phyloP scores from a whole-genome alignment of 2,888 invertebrate species.

The Cheilosia variabilis region DNA sequence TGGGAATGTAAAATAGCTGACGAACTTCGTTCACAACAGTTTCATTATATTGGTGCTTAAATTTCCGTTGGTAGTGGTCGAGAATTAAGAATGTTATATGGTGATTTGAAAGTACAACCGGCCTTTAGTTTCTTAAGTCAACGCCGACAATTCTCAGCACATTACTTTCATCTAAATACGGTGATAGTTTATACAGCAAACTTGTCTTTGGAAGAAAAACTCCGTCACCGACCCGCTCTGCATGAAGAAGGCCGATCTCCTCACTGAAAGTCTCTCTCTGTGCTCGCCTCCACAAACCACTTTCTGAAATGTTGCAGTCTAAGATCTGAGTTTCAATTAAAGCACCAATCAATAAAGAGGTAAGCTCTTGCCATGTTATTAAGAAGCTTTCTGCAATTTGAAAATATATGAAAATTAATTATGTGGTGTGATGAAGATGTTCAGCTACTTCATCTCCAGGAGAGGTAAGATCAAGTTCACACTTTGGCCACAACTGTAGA shows the following conservation, averaged over 20 bases:
- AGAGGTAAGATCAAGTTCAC: too few relatives aligned
- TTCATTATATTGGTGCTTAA: neutral
- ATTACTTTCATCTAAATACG: conserved; percentile 30
- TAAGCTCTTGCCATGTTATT: conserved; percentile 30
- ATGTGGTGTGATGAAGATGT: too few relatives aligned
- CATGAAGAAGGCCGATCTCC: conserved; percentile 18
- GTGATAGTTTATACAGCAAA: conserved; percentile 32
- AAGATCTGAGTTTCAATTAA: conserved; percentile 31
- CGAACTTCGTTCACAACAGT: too few relatives aligned
- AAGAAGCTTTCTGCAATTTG: conserved; percentile 22
- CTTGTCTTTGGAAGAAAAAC: conserved; percentile 35
- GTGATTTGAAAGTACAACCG: too few relatives aligned
- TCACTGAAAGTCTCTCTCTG: conserved; percentile 16
- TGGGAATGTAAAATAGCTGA: too few relatives aligned
- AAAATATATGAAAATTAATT: neutral
- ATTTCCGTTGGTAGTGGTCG: too few relatives aligned
- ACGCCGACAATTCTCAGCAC: neutral
- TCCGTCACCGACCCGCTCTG: conserved; percentile 11
- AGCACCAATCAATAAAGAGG: conserved; percentile 33
- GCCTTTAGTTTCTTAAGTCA: too few relatives aligned
- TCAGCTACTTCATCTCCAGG: too few relatives aligned
- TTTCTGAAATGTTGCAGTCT: conserved; percentile 26
- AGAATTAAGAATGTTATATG: too few relatives aligned
- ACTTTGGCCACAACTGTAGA: too few relatives aligned
- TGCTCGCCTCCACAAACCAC: conserved; percentile 29